phyloP scores from a whole-genome alignment of 2,888 invertebrate genomes.

The Miltochrista miniata region DNA sequence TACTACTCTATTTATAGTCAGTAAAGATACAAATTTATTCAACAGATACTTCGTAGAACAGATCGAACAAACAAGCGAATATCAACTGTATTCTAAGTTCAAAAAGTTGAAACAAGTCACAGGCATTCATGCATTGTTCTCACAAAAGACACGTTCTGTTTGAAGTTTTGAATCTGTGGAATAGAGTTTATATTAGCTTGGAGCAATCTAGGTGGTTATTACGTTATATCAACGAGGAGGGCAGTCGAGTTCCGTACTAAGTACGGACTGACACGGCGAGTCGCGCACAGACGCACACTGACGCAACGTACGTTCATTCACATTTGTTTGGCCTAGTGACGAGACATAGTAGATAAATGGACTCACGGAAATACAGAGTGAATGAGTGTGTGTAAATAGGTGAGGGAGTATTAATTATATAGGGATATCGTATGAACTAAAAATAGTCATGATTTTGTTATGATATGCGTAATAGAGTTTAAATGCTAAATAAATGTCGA shows the following conservation, averaged over 20 bases:
- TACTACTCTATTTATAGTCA: conserved; percentile 2
- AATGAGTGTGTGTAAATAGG: background rate
- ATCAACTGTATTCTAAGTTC: conserved; percentile 12
- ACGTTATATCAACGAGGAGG: conserved; percentile 44
- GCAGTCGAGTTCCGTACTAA: conserved; percentile 66
- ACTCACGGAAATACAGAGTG: conserved; percentile 5
- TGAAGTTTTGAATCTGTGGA: rapidly evolving
- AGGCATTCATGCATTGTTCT: conserved; percentile 25
- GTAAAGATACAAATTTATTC: conserved; percentile 23
- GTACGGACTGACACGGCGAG: conserved; percentile 74
- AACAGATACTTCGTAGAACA: conserved; percentile 6
- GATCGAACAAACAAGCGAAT: conserved; percentile 17
- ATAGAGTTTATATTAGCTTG: conserved; percentile 20
- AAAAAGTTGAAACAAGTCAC: conserved; percentile 21
- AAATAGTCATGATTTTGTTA: too few relatives aligned
- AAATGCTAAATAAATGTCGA: too few relatives aligned
- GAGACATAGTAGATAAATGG: conserved; percentile 38
- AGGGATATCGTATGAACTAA: too few relatives aligned
- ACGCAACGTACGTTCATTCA: conserved; percentile 71
- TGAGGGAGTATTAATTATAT: background rate
- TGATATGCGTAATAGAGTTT: too few relatives aligned
- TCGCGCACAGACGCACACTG: conserved; percentile 55
- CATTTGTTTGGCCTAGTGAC: conserved; percentile 59
- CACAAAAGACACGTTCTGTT: background rate
- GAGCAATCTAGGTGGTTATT: conserved; percentile 32